phyloP scores from a whole-genome alignment of 2,888 invertebrate species.

The Hirtodrosophila cameraria region DNA sequence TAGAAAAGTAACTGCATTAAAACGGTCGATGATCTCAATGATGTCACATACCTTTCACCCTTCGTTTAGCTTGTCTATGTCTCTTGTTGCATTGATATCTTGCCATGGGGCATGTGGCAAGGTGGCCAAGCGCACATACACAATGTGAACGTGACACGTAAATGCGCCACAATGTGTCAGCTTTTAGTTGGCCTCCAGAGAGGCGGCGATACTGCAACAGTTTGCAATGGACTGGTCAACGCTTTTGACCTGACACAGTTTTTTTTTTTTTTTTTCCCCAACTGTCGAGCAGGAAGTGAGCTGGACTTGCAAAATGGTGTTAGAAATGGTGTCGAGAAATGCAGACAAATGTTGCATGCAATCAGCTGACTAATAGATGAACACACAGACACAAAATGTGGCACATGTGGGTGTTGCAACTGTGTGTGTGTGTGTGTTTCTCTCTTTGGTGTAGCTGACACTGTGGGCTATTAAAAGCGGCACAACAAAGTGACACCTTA shows the following conservation, averaged over 20 bases:
- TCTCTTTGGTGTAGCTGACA: constrained; percentile 23
- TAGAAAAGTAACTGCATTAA: too few species aligned
- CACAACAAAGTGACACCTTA: constrained; percentile 13
- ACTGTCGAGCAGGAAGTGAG: constrained; percentile 27
- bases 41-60: neutral
- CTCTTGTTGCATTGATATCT: neutral
- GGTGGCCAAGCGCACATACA: constrained; percentile 13
- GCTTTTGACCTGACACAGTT: constrained; percentile 46
- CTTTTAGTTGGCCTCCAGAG: constrained; percentile 22
- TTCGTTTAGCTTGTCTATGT: too few species aligned
- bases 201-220: constrained; percentile 33
- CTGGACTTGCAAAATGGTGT: constrained; percentile 10
- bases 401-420: constrained; percentile 22
- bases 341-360: constrained; percentile 12
- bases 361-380: constrained; percentile 32
- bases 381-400: too few species aligned
- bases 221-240: constrained; percentile 36
- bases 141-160: constrained; percentile 1
- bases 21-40: constrained; percentile 1
- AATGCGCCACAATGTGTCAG: constrained; percentile 6
- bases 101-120: constrained; percentile 8
- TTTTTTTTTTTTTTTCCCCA: neutral
- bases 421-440: constrained; percentile 1
- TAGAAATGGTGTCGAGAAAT: constrained; percentile 11
- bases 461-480: constrained; percentile 42